Evolutionary conservation across 2,113 vertebrate species (phyloP), one percentile per base, ranked within the genome.

Genomic region (Pontoporia blainvillei): DNA sequence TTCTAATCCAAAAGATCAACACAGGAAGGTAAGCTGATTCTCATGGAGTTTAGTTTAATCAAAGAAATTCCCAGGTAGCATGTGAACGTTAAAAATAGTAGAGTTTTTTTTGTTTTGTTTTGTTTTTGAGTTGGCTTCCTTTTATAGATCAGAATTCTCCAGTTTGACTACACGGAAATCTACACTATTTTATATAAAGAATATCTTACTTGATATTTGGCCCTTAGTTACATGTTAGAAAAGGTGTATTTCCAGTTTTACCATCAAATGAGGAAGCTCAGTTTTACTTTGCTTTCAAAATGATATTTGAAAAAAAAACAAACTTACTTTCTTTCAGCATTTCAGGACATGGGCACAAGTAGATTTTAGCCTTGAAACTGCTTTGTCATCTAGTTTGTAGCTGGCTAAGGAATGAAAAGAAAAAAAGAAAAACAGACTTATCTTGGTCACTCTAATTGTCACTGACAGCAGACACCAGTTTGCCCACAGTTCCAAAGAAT

Each of bases 281-380:
- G 52, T 73, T 87, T 39, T 14, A 21, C 25, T 88, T 96, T 96
- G 44, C 44, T 94, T 98, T 90, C 17, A 21, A 82, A 75, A 39
- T 72, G 18, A 79, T 61, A 90, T 36, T 83, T 96, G 1, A 91
- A 83, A 95, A 71, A 46, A 29, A 20, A 54, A 75, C 27, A 54
- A 72, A 71, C 59, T 83, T 59, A 81, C 39, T 94, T 95, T 96
- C 29, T 10, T 34, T 57, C 34, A 96, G 71, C 52, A 29, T 49
- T 96, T 97, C 86, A 94, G 89, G 95, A 97, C 98, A 92, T 88
- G 29, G 91, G 94, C 76, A 87, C 29, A 92, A 97, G 71, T 29
- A 86, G 36, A 75, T 96, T 97, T 87, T 69, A 97, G 8, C 52
- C 39, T 97, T 93, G 96, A 92, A 97, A 98, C 85, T 89, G 93